Evolutionary conservation across 2,888 invertebrate species (phyloP).

Genomic region (Coecobrya sp.): DNA sequence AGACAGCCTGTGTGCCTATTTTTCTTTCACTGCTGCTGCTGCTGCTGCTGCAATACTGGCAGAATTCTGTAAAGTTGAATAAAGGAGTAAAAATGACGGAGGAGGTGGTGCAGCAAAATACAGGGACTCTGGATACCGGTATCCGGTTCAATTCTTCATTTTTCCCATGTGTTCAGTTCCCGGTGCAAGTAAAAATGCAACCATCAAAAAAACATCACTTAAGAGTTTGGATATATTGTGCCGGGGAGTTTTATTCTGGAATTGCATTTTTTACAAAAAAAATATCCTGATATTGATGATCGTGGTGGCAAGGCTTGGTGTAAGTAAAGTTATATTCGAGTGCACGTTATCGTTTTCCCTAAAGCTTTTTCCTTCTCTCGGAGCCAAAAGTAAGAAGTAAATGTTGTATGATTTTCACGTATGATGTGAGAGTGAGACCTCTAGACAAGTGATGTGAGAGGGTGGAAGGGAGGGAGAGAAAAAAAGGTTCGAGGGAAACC

Average conservation of each 20-base stretch:
- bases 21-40: constrained; percentile 9
- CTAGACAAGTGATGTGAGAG: constrained; percentile 31
- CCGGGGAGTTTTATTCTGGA: neutral
- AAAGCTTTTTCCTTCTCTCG: neutral
- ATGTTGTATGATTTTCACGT: constrained; percentile 64
- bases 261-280: constrained; percentile 41
- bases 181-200: constrained; percentile 46
- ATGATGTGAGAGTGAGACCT: constrained; percentile 46
- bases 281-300: neutral
- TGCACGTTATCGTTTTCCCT: constrained; percentile 23
- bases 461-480: neutral
- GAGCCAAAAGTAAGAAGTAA: neutral
- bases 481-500: constrained; percentile 30
- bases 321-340: constrained; percentile 8
- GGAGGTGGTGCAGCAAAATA: constrained; percentile 30
- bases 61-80: neutral
- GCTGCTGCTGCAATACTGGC: constrained; percentile 6
- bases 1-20: constrained; percentile 26
- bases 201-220: constrained; percentile 36
- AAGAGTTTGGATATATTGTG: neutral
- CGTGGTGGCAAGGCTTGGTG: constrained; percentile 9
- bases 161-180: constrained; percentile 43
- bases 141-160: constrained; percentile 38
- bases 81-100: constrained; percentile 27
- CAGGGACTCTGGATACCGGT: neutral